Base-by-base conservation (phyloP, 2,888 invertebrate species). In the Adelphocoris suturalis region DNA sequence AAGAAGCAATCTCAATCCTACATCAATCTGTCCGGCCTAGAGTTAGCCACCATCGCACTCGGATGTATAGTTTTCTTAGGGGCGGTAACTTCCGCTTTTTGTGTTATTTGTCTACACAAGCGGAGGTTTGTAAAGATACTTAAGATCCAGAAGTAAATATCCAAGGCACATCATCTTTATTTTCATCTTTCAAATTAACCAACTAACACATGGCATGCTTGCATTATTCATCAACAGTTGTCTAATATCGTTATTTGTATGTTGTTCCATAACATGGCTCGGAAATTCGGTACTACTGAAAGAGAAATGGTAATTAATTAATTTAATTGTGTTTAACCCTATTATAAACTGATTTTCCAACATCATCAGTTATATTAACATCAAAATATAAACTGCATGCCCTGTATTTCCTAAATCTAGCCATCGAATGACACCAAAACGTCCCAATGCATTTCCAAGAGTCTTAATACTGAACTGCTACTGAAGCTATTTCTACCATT, bases 1-100 rank as follows among this genome's bases (percentile, higher is more conserved):
- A 55, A 84, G 75, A 89, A 85, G n/a, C 78, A 89, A 61, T 55
- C 86, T 16, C 87, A 89, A 27, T 46, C 86, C 19, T 89, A 90
- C 82, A 84, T 91, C 81, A 90, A 85, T 52, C 93, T 95, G 76
- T 96, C 96, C 37, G 96, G 97, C 0, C 94, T 97, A 92, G 97
- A 98, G 94, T 95, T 97, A 84, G 96, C 97, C 46, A 96, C 97
- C 0, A 96, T 98, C 16, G 96, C 97, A 0, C 94, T 98, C 9
- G 97, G 97, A 3, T 96, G 97, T 91, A 94, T 97, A 85, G 96
- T 98, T 87, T 97, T 97, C 93, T 93, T 97, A 76, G 97, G 97
- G 0, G 97, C 97, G 0, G 94, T 97, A 89, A 95, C 96, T 12
- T 96, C 97, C 0, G 97, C 97, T 16, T 94, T 97, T 13, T 97